Evolutionary conservation across 2,888 invertebrate species (phyloP).

Genomic region (Agonopterix heracliana): DNA sequence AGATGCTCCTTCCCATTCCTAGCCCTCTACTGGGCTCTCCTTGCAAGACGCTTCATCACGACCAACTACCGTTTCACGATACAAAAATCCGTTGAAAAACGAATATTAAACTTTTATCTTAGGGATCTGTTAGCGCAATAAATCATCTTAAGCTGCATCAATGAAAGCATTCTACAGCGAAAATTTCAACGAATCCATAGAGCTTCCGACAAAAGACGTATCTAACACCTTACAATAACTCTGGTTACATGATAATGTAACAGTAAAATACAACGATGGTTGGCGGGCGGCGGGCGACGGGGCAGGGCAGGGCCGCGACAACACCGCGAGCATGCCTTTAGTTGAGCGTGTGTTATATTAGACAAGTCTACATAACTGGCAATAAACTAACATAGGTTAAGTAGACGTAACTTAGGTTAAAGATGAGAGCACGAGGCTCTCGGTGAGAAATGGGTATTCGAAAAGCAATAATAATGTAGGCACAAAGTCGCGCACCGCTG

Average conservation of each 20-base stretch:
- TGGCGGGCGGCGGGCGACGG: conserved; percentile 36
- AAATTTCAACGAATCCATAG: too few species aligned
- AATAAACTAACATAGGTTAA: conserved; percentile 61
- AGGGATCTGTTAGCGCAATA: too few species aligned
- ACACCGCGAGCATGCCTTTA: conserved; percentile 45
- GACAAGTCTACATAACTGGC: conserved; percentile 46
- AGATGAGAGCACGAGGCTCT: conserved; percentile 69
- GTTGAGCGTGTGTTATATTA: conserved; percentile 48
- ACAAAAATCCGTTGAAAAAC: neutral
- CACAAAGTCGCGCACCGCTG: conserved; percentile 65
- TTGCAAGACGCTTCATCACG: too few species aligned
- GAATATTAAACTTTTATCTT: neutral
- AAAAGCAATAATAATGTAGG: conserved; percentile 76
- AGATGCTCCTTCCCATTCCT: too few species aligned
- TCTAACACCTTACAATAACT: too few species aligned
- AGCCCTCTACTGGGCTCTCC: neutral
- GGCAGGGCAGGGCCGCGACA: conserved; percentile 47
- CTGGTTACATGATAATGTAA: too few species aligned
- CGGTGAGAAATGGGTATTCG: conserved; percentile 70
- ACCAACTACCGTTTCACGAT: too few species aligned
- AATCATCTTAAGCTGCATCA: too few species aligned
- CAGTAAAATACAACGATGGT: too few species aligned
- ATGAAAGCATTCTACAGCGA: too few species aligned
- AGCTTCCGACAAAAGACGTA: too few species aligned
- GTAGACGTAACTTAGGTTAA: conserved; percentile 56